These are phyloP conservation scores for Orthosia gracilis DNA, from an alignment of 2,888 invertebrate species.

Conservation along the genomic window DNA sequence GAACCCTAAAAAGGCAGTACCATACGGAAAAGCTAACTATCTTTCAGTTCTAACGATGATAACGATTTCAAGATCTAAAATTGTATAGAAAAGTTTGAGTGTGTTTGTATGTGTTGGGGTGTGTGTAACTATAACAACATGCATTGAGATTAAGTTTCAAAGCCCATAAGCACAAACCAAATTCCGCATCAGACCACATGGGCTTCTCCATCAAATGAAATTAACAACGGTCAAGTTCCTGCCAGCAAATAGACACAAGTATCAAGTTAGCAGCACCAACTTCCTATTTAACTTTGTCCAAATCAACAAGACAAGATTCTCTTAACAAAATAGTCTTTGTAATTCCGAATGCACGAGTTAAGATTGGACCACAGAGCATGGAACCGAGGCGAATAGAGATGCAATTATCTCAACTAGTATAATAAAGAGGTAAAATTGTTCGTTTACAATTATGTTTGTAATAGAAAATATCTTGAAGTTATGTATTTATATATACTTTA, in stretches of 20 bases:
- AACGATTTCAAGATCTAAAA: too few relatives aligned
- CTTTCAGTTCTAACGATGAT: background rate
- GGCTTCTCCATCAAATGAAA: conserved; percentile 30
- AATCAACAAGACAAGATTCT: conserved; percentile 62
- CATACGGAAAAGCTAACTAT: too few relatives aligned
- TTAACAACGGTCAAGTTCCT: conserved; percentile 40
- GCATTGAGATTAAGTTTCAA: background rate
- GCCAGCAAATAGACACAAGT: conserved; percentile 44
- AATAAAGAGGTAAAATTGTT: too few relatives aligned
- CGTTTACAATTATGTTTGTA: too few relatives aligned
- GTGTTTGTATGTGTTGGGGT: too few relatives aligned
- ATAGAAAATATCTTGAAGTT: too few relatives aligned
- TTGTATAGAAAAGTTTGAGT: too few relatives aligned
- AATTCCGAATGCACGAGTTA: conserved; percentile 67
- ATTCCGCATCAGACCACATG: conserved; percentile 1
- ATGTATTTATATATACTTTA: too few relatives aligned
- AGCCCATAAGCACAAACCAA: conserved; percentile 1
- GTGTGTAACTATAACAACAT: background rate
- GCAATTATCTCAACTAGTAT: background rate
- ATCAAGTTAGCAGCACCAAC: conserved; percentile 46
- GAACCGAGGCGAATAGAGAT: background rate
- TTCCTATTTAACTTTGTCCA: conserved; percentile 62
- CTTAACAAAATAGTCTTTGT: conserved; percentile 55
- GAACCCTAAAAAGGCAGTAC: too few relatives aligned
- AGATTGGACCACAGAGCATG: conserved; percentile 43